These are phyloP conservation scores for Nomada fabriciana DNA, from an alignment of 2,888 invertebrate species.

Conservation along the genomic window DNA sequence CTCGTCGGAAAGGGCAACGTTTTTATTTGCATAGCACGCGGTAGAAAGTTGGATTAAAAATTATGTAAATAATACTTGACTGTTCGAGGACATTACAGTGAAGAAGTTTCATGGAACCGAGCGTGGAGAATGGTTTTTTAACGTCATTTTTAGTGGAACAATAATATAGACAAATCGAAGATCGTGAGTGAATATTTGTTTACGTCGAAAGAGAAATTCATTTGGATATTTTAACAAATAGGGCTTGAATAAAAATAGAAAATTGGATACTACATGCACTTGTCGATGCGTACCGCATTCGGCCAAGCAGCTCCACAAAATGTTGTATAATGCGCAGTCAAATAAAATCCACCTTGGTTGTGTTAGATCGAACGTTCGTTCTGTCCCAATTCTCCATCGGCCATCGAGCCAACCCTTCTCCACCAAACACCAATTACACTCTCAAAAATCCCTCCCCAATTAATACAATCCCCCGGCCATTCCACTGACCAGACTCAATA, in stretches of 20 bases:
- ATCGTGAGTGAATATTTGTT: not conserved
- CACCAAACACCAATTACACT: not conserved
- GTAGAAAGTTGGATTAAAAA: conserved; percentile 42
- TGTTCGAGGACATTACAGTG: not conserved
- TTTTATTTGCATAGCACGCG: conserved; percentile 7
- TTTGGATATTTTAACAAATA: not conserved
- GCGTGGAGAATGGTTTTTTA: not conserved
- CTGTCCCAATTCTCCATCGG: not conserved
- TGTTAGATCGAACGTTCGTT: not conserved
- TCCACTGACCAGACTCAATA: not conserved
- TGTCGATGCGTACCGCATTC: not conserved
- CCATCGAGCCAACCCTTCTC: no score
- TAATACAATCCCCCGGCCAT: not conserved
- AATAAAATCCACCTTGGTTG: not conserved
- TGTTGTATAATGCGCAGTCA: not conserved
- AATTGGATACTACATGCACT: not conserved
- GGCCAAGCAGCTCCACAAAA: not conserved
- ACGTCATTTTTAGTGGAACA: not conserved
- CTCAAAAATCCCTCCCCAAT: not conserved
- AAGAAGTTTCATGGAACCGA: not conserved
- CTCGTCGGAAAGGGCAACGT: not conserved
- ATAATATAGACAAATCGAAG: no score
- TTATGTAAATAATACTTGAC: conserved; percentile 28
- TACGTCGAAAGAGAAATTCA: not conserved
- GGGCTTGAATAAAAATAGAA: not conserved